Base-by-base conservation (phyloP, 2,888 invertebrate species). In the Dicycla oo region DNA sequence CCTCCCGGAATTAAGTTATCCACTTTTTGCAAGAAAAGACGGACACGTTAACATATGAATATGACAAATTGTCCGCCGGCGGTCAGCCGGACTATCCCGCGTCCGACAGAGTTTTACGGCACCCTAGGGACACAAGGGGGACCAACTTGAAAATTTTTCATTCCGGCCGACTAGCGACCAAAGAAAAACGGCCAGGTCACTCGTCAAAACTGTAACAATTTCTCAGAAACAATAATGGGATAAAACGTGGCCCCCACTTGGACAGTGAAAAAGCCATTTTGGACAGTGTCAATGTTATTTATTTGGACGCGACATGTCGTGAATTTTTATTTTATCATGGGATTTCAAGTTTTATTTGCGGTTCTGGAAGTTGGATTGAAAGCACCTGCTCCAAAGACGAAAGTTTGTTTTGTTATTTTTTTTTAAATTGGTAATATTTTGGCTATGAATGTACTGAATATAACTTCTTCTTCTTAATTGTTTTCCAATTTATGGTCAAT, bases 31-130 rank as follows among this genome's bases (percentile, higher is more conserved):
- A 95, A 95, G 95, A 95, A 95, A 95, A 95, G 95, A 94, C 94
- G 95, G 92, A 86, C 93, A 94, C 94, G 95, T 96, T 96, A 95
- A 96, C 96, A 95, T 96, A 96, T 96, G 96, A 96, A 96, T 96
- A 96, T 96, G 96, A 96, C 96, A 96, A 96, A 96, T 96, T 96
- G 96, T 95, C 91, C 91, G 93, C 87, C 90, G 90, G 92, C 91
- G 94, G 94, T 93, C 93, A 91, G 93, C 90, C 92, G 78, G 92
- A 91, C 89, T 91, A 91, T 91, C 91, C 93, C 84, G 89, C 88
- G 92, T 90, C 92, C 91, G 91, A 83, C 93, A 85, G 94, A 96
- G 92, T 94, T 95, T 96, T 96, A 96, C 95, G 95, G 93, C 96
- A 91, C 96, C 93, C 96, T 67, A 78, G 96, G 94, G 96, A 95